phyloP scores from a whole-genome alignment of 2,888 invertebrate genomes.

The Dryocosmus kuriphilus region DNA sequence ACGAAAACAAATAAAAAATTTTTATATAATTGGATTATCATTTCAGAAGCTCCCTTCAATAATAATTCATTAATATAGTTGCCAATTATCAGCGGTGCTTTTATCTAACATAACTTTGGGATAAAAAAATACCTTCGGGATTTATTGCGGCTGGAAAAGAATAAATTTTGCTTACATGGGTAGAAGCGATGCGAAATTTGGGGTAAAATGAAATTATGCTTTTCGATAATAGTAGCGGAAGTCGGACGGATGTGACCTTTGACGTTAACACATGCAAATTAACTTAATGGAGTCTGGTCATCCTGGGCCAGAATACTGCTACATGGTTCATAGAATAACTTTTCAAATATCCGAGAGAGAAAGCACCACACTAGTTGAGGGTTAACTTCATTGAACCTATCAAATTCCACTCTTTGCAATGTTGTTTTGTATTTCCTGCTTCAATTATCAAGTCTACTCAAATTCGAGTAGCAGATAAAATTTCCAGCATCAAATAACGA shows the following conservation, averaged over 20 bases:
- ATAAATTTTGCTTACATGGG: too few relatives aligned
- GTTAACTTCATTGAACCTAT: conserved; percentile 35
- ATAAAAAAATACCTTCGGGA: too few relatives aligned
- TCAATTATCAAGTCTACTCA: background rate
- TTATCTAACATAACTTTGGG: too few relatives aligned
- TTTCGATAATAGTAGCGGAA: background rate
- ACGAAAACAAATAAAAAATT: too few relatives aligned
- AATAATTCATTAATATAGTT: too few relatives aligned
- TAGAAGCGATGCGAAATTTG: background rate
- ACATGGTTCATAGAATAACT: conserved; percentile 16
- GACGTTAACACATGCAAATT: conserved; percentile 37
- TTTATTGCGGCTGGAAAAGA: too few relatives aligned
- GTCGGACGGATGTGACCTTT: conserved; percentile 20
- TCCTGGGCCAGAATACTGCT: background rate
- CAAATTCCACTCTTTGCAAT: conserved; percentile 11
- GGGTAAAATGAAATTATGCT: conserved; percentile 10
- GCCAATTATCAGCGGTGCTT: too few relatives aligned
- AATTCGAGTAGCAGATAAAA: background rate
- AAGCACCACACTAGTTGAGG: conserved; percentile 30
- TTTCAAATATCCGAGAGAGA: conserved; percentile 15
- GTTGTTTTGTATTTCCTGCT: background rate
- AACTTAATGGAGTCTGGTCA: conserved; percentile 9
- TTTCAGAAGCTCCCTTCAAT: too few relatives aligned
- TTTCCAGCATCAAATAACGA: background rate
- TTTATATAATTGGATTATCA: too few relatives aligned